These are phyloP conservation scores for Crotalus helleri DNA, from an alignment of 2,113 vertebrate genomes.

Conservation along the genomic window DNA sequence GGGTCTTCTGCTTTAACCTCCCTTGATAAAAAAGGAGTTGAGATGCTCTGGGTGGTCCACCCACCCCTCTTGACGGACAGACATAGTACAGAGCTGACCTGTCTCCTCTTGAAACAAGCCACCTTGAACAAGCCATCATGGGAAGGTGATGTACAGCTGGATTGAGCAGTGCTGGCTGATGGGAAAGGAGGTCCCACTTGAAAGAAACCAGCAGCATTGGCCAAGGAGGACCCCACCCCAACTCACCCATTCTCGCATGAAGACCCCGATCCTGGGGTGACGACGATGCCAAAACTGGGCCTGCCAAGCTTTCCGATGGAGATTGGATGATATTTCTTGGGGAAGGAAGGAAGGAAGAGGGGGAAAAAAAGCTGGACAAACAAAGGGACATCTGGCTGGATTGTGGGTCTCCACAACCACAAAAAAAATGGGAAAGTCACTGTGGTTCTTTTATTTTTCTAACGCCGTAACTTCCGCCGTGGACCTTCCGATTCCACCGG, in stretches of 20 bases:
- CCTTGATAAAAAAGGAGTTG: neutral
- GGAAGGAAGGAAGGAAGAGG: neutral
- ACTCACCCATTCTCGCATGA: rapidly evolving
- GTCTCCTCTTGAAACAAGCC: neutral
- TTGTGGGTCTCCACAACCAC: neutral
- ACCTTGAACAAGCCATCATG: slow-evolving; percentile 31
- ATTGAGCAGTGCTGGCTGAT: neutral
- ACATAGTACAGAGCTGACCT: neutral
- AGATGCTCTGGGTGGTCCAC: neutral
- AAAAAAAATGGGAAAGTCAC: neutral
- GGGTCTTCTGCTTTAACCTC: neutral
- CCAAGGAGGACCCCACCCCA: neutral
- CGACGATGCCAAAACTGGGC: neutral
- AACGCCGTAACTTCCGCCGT: neutral
- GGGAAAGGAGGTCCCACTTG: neutral
- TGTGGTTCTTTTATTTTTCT: neutral
- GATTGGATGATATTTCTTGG: neutral
- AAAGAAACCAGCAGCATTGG: neutral
- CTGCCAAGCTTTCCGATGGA: neutral
- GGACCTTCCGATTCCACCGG: neutral
- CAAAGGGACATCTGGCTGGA: no score
- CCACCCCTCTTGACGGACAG: no score
- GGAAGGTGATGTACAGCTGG: neutral
- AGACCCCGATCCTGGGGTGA: neutral
- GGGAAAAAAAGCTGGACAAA: neutral